Evolutionary conservation across 2,888 invertebrate species (phyloP).

Genomic region (Drosophila trichaetosa): DNA sequence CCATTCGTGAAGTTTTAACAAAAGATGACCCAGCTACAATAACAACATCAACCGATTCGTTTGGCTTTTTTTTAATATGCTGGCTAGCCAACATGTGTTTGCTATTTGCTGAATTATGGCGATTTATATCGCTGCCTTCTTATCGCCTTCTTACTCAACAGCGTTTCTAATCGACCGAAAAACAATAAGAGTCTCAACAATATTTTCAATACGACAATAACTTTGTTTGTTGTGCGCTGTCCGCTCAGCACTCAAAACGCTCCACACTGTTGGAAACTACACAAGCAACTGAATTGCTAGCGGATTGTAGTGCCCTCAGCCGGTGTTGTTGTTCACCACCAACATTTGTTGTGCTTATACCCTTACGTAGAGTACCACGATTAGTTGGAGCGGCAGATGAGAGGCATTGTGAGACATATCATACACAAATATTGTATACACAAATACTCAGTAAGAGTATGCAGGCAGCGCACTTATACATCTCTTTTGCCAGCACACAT

Average conservation of each 20-base stretch:
- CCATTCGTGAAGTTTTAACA: conserved; percentile 55
- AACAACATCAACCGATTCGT: conserved; percentile 23
- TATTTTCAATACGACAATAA: conserved; percentile 9
- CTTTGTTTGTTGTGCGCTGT: neutral
- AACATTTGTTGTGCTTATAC: conserved; percentile 22
- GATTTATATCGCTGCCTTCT: conserved; percentile 55
- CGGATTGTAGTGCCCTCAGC: conserved; percentile 20
- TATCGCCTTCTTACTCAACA: conserved; percentile 47
- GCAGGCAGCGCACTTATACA: neutral
- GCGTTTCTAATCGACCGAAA: conserved; percentile 52
- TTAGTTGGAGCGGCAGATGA: no score
- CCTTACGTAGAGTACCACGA: neutral
- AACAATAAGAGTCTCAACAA: conserved; percentile 7
- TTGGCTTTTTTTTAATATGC: conserved; percentile 17
- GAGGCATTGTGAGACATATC: neutral
- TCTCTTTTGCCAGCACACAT: neutral
- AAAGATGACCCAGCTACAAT: conserved; percentile 49
- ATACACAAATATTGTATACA: neutral
- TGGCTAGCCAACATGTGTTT: conserved; percentile 22
- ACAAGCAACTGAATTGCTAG: conserved; percentile 57
- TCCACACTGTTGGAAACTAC: conserved; percentile 62
- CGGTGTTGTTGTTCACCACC: conserved; percentile 34
- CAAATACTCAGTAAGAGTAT: conserved; percentile 8
- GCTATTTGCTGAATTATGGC: conserved; percentile 44
- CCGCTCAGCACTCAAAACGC: conserved; percentile 27